phyloP scores from a whole-genome alignment of 2,113 vertebrate genomes.

The Pterocles burchelli region DNA sequence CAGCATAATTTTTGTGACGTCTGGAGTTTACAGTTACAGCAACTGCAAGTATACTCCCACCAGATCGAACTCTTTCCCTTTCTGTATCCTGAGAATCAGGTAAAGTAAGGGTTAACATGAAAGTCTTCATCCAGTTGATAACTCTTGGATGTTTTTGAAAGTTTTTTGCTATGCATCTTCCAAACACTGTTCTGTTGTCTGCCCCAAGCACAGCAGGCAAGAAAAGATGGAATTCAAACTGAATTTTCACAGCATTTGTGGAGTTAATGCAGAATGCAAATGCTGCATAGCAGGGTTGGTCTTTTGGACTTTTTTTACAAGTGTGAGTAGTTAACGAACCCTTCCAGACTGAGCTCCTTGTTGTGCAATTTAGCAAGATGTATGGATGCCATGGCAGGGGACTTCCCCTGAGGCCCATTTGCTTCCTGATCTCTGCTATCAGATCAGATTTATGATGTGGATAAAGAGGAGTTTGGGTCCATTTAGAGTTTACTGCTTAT shows the following conservation, averaged over 20 bases:
- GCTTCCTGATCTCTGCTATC: not conserved
- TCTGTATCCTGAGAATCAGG: not conserved
- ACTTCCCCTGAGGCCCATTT: not conserved
- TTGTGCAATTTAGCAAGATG: not conserved
- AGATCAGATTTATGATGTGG: not conserved
- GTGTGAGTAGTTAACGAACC: not conserved
- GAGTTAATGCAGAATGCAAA: not conserved
- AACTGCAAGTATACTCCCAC: not conserved
- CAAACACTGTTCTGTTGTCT: not conserved
- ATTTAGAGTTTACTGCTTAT: slow-evolving; percentile 18
- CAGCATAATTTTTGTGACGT: not conserved
- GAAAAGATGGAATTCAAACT: not conserved
- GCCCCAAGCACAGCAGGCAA: not conserved
- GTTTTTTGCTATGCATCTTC: not conserved
- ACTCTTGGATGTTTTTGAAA: not conserved
- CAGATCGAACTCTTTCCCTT: not conserved
- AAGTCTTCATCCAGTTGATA: not conserved
- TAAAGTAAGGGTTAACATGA: not conserved
- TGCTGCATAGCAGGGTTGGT: not conserved
- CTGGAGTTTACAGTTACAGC: not conserved
- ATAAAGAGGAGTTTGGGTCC: slow-evolving; percentile 13
- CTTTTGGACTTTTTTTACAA: not conserved
- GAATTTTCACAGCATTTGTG: not conserved
- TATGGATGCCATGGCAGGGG: not conserved
- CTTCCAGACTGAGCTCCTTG: not conserved